These are phyloP conservation scores for Xestia xanthographa DNA, from an alignment of 2,888 invertebrate genomes.

Conservation along the genomic window DNA sequence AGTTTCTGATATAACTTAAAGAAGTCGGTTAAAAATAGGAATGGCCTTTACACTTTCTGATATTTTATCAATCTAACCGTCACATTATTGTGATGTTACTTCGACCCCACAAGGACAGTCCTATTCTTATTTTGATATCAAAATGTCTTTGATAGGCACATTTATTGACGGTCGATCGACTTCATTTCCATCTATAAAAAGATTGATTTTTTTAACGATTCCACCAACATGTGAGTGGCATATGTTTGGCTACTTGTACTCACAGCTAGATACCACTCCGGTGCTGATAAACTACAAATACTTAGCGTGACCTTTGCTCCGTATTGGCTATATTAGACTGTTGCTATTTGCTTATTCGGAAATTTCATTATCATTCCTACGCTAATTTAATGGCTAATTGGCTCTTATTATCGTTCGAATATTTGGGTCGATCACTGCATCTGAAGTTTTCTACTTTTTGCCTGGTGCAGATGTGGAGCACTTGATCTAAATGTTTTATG, in stretches of 20 bases:
- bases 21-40: too few species aligned
- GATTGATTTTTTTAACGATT: slow-evolving; percentile 33
- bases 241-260: slow-evolving; percentile 50
- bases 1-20: background rate
- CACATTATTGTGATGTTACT: background rate
- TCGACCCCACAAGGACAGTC: background rate
- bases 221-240: slow-evolving; percentile 46
- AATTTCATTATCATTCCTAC: slow-evolving; percentile 69
- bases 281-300: slow-evolving; percentile 64
- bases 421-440: slow-evolving; percentile 65
- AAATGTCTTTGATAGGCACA: background rate
- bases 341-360: slow-evolving; percentile 68
- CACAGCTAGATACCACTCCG: slow-evolving; percentile 53
- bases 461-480: slow-evolving; percentile 9
- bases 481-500: background rate
- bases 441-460: slow-evolving; percentile 47
- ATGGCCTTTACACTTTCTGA: background rate
- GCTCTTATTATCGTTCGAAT: slow-evolving; percentile 61
- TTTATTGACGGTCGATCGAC: slow-evolving; percentile 5
- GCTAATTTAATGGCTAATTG: slow-evolving; percentile 68
- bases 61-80: slow-evolving; percentile 1
- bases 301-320: slow-evolving; percentile 65
- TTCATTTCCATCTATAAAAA: background rate
- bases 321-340: slow-evolving; percentile 63
- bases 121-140: slow-evolving; percentile 8